These are phyloP conservation scores for Apteryx owenii DNA, from an alignment of 2,113 vertebrate species.

Conservation along the genomic window DNA sequence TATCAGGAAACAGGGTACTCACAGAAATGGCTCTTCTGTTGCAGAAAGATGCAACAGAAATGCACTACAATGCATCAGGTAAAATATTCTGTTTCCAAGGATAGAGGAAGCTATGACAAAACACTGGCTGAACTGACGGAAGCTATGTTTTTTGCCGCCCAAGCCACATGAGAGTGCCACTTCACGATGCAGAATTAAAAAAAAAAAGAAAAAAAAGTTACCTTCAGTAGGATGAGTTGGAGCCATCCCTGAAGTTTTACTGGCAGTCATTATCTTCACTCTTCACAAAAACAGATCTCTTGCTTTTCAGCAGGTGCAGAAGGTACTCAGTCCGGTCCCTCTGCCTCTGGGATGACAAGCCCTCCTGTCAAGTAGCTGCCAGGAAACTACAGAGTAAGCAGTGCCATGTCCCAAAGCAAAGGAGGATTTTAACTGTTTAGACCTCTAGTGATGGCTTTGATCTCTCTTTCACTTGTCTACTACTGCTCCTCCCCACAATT, in stretches of 20 bases:
- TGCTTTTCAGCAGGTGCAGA: background rate
- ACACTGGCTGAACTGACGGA: background rate
- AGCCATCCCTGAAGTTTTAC: background rate
- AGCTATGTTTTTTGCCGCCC: background rate
- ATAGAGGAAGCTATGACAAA: background rate
- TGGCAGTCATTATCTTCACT: background rate
- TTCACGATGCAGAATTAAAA: background rate
- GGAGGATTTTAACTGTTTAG: background rate
- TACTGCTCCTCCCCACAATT: background rate
- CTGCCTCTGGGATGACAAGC: background rate
- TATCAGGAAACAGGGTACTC: background rate
- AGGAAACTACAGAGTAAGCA: background rate
- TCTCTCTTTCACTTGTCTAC: background rate
- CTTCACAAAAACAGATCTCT: background rate
- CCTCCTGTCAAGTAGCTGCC: background rate
- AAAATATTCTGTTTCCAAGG: rapidly evolving
- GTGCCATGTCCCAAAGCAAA: rapidly evolving
- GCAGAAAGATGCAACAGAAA: background rate
- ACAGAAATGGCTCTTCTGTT: background rate
- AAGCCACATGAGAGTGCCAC: background rate
- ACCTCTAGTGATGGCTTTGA: background rate
- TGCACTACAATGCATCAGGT: rapidly evolving
- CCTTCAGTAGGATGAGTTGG: background rate
- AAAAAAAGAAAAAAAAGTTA: background rate
- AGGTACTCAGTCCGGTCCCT: background rate